Base-by-base conservation (phyloP, 1,140 invertebrate genomes). In the Telenomus remus region DNA sequence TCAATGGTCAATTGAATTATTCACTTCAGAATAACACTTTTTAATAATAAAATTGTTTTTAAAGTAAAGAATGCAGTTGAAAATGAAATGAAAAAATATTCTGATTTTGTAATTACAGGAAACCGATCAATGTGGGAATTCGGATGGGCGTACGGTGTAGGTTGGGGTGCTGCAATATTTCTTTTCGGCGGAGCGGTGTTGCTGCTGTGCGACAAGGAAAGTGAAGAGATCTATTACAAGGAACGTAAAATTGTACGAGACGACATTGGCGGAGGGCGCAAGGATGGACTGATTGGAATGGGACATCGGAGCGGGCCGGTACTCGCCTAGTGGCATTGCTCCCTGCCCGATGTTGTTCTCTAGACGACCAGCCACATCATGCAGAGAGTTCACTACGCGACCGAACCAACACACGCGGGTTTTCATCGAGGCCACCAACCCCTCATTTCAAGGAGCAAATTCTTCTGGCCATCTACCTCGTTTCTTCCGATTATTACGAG, bases 171-270 rank as follows among this genome's bases (percentile, higher is more conserved):
- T 11, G 95, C 95, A 71, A 97, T 98, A 78, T 98, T 99, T 87
- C 91, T 98, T 16, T 97, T 98, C 87, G 97, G 97, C 16, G 96
- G 95, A 27, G 94, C 97, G 0, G 92, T 99, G 12, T 89, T 99
- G 57, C 89, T 99, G 76, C 91, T 98, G 37, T 98, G 97, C 85
- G 97, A 99, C 89, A 98, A 98, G 86, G 97, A 99, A 87, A 97
- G 95, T 72, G 97, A 99, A 89, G 97, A 99, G 88, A 96, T 99
- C 81, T 98, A 98, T 89, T 98, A 98, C 90, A 98, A 98, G 89
- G 97, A 99, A 85, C 92, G 94, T 79, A 96, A 95, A 90, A 95
- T 95, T 73, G 92, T 93, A 61, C 92, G 92, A 77, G 92, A 93
- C 70, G 91, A 92, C 76, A 90, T 92, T 80, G 90, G 90, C n/a